Base-by-base conservation (phyloP, 2,113 vertebrate species). In the Phrynosoma blainvillii region DNA sequence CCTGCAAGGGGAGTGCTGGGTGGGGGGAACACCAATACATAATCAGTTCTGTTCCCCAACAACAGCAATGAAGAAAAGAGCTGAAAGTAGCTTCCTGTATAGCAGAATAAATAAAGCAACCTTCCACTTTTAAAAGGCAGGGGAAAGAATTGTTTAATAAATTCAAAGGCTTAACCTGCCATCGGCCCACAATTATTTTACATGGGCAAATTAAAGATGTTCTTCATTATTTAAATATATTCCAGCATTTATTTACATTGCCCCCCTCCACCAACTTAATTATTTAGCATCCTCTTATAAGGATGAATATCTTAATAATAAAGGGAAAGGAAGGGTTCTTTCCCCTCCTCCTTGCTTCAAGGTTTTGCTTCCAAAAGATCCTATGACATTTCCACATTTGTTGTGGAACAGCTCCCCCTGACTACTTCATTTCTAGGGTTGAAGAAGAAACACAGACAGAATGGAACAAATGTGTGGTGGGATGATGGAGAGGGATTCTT, bases 341-440 rank as follows among this genome's bases (percentile, higher is more conserved):
- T 21, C 18, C 59, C 59, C n/a, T 23, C 27, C 16, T 14, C 8
- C 27, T 47, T 56, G n/a, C 71, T 82, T 93, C 5, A 82, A 88
- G 86, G 54, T 12, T 62, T 92, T 92, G 78, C 88, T 94, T 96
- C 92, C 94, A 94, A 95, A 96, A 96, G 89, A 96, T 94, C 88
- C 85, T 88, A 83, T 88, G 88, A 80, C 18, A 56, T 84, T 42
- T 84, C 68, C 30, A 89, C 91, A 97, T 97, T 97, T 96, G 96
- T 97, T 96, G 96, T 96, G 94, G 92, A 97, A 97, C 93, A 97
- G 97, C 97, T 97, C 97, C 96, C 97, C 96, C 97, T 97, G 95
- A 97, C 97, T 97, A 95, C 96, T 91, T 95, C 86, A 90, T 52
- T 90, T 94, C 93, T 91, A 42, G 73, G 90, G 93, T 94, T 94